Evolutionary conservation across 2,113 vertebrate species (phyloP), one percentile per base, ranked within the genome.

Genomic region (Oreochromis tanganicae): DNA sequence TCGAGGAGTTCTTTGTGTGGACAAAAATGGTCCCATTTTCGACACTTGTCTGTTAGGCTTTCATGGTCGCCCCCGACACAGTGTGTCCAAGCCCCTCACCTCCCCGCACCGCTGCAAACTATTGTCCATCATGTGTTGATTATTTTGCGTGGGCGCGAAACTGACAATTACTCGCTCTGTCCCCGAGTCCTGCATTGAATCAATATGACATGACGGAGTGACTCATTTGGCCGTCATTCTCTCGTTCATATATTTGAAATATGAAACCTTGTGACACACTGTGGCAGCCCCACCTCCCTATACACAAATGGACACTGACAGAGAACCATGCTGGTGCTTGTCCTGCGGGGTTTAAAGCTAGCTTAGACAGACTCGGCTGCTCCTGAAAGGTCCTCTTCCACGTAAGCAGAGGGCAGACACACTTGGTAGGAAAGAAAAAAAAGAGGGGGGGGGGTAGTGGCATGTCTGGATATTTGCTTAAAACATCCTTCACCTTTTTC

Each of bases 171-270:
- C 92, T 82, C 87, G 85, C 90, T 57, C 57, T 91, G 93, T 96
- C 93, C 81, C 38, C 14, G 4, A 41, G 80, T 89, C 80, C 81
- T 27, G 83, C 75, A 75, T 63, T 89, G 89, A 94, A 93, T 95
- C 92, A 91, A 93, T 93, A 85, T 4, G 90, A 94, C 88, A 86
- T 93, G 94, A 95, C 88, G 52, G 90, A 94, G 92, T 90, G 92
- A 93, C 91, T 95, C 94, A 91, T 92, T 92, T 88, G 91, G 87
- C 81, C 93, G 89, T 94, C 94, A 90, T 92, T 89, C 92, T 86
- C 88, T 46, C 38, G 34, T 75, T 81, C 16, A n/a, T 83, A 85
- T 82, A 27, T 24, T 56, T 92, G 86, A 93, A 93, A 94, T 92
- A 95, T 94, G 89, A 94, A 90, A 91, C 91, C 38, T 41, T 85